These are phyloP conservation scores for Lethrus apterus DNA, from an alignment of 1,140 invertebrate genomes.

Conservation along the genomic window DNA sequence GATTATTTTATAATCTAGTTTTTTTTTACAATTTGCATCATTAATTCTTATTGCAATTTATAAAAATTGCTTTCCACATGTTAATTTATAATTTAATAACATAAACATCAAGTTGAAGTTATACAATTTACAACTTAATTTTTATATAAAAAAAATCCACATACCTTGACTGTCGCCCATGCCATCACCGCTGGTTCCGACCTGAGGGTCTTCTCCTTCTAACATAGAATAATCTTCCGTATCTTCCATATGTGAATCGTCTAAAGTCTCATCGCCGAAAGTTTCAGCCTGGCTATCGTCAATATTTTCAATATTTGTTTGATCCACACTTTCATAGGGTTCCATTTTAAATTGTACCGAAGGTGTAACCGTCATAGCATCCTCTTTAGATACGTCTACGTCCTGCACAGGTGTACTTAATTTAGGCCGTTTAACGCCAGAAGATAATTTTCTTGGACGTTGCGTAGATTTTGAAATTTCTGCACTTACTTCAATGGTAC, in stretches of 20 bases:
- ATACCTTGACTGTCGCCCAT: constrained; percentile 38
- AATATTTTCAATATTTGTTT: constrained; percentile 7
- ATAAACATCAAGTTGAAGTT: background rate
- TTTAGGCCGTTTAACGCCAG: background rate
- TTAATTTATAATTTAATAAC: background rate
- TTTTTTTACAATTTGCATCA: too few relatives aligned
- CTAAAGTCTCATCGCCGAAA: constrained; percentile 29
- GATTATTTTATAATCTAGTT: background rate
- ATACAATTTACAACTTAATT: constrained; percentile 4
- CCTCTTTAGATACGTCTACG: background rate
- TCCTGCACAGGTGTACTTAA: background rate
- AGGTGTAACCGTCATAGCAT: constrained; percentile 7
- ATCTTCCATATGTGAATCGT: constrained; percentile 29
- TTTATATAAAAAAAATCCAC: constrained; percentile 23
- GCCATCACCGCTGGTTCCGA: constrained; percentile 31
- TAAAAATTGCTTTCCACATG: too few relatives aligned
- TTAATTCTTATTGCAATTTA: too few relatives aligned
- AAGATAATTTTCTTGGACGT: background rate
- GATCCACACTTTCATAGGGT: constrained; percentile 23
- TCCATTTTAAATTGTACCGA: constrained; percentile 36
- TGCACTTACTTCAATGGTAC: background rate
- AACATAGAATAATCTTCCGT: constrained; percentile 36
- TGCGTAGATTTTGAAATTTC: background rate
- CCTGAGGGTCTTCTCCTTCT: constrained; percentile 31
- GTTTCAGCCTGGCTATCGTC: constrained; percentile 28